Evolutionary conservation across 2,113 vertebrate species (phyloP).

Genomic region (Baryphthengus martii): DNA sequence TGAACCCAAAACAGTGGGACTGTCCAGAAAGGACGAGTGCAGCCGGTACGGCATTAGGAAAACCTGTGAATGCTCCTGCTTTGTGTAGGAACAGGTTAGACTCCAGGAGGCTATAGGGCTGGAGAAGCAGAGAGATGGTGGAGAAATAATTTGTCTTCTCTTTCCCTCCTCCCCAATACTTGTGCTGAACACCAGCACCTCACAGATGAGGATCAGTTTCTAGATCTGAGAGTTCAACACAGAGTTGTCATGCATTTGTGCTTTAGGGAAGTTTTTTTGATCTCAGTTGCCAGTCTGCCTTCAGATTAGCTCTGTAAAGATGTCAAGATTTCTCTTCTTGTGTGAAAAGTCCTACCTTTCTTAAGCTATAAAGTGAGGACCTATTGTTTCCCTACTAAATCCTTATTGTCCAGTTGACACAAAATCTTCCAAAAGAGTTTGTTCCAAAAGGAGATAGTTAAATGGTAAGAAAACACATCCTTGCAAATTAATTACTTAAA

Average conservation of each 20-base stretch:
- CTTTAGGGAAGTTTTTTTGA: background rate
- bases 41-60: background rate
- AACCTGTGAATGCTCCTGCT: background rate
- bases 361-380: background rate
- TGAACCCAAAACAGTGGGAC: background rate
- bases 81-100: background rate
- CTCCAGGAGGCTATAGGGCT: background rate
- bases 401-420: background rate
- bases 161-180: background rate
- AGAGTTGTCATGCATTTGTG: background rate
- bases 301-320: background rate
- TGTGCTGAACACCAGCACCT: background rate
- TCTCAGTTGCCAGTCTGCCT: background rate
- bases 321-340: background rate
- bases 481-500: background rate
- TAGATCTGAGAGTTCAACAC: background rate
- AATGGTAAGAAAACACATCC: background rate
- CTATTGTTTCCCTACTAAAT: background rate
- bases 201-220: accelerated
- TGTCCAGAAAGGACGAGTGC: background rate
- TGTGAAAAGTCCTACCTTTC: background rate
- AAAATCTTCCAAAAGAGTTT: background rate
- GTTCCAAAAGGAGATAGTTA: background rate
- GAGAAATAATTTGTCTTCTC: background rate
- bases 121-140: background rate